Evolutionary conservation across 2,888 invertebrate genomes (phyloP).

Genomic region (Dicyrtomina minuta): DNA sequence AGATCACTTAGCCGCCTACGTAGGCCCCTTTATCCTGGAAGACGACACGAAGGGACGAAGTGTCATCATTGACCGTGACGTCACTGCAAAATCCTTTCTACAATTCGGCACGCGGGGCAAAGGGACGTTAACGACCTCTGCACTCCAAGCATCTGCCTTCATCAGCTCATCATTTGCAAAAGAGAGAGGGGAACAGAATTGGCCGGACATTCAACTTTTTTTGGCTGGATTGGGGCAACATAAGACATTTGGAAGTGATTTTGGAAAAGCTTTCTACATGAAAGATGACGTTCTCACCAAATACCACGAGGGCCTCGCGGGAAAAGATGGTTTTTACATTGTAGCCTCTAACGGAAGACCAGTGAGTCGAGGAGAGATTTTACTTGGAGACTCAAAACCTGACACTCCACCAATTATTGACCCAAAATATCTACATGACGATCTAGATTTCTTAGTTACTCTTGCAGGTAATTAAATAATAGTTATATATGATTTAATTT

Average conservation of each 20-base stretch:
- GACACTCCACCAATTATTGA: slow-evolving; percentile 17
- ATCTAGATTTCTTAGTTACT: slow-evolving; percentile 4
- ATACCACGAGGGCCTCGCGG: slow-evolving; percentile 39
- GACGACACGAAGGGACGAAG: neutral
- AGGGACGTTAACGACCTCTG: slow-evolving; percentile 41
- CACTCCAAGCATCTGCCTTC: slow-evolving; percentile 42
- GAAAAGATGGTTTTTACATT: slow-evolving; percentile 47
- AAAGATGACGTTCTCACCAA: slow-evolving; percentile 32
- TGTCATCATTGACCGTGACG: slow-evolving; percentile 8
- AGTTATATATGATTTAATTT: neutral
- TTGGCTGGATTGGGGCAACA: slow-evolving; percentile 40
- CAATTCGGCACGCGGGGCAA: slow-evolving; percentile 29
- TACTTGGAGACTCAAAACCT: slow-evolving; percentile 10
- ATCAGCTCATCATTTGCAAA: slow-evolving; percentile 43
- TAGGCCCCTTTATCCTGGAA: slow-evolving; percentile 22
- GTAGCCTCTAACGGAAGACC: slow-evolving; percentile 47
- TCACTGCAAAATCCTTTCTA: slow-evolving; percentile 7
- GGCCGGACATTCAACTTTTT: slow-evolving; percentile 48
- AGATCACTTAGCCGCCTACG: slow-evolving; percentile 24
- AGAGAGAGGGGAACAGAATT: slow-evolving; percentile 42
- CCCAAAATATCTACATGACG: slow-evolving; percentile 16
- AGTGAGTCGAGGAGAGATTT: slow-evolving; percentile 33
- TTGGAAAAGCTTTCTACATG: slow-evolving; percentile 44
- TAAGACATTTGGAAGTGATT: slow-evolving; percentile 23
- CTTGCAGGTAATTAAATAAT: slow-evolving; percentile 33